Evolutionary conservation across 1,140 invertebrate genomes (phyloP), one percentile per base, ranked within the genome.

Genomic region (Drosophila arawakana): DNA sequence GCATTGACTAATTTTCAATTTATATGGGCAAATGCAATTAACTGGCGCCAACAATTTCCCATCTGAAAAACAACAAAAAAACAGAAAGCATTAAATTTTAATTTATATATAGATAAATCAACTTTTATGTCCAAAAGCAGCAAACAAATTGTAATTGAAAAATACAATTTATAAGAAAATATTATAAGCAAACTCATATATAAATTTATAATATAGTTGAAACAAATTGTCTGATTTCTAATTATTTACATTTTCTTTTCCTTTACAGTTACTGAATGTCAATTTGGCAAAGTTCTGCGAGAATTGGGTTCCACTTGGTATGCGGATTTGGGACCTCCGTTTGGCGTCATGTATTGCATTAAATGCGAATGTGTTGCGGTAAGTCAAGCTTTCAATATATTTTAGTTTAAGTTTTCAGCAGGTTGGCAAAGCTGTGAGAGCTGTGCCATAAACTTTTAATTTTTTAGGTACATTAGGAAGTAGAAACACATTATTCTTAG

Each of bases 311-410:
- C 97, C 9, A 95, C 95, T 70, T 98, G 97, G 97, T 96, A 96
- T 91, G 97, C 97, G 21, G 97, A 98, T 93, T 93, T 98, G 54
- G 97, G 97, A 61, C 96, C 97, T 49, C 97, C 97, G 7, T 98
- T 98, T 92, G 97, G 97, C 52, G 95, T 97, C 47, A 97, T 98
- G 95, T 97, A 97, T 93, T 98, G 97, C 94, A 97, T 98, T 93
- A 96, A 96, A 93, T 98, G 97, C 94, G 96, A 97, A 94, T 98
- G 97, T 93, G 94, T 97, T 86, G 94, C 96, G 94, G 97, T 98
- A 95, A 96, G 97, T 89, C 2, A 8, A 55, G 9, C 25, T 34
- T 18, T 0, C 8, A 25, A 47, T 7, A 13, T 1, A 2, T n/a
- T 50, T 30, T 1, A 50, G 9, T 46, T 10, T 9, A 25, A 25